Evolutionary conservation across 2,888 invertebrate species (phyloP), one percentile per base, ranked within the genome.

Genomic region (Scaptodrosophila latifasciaeformis): DNA sequence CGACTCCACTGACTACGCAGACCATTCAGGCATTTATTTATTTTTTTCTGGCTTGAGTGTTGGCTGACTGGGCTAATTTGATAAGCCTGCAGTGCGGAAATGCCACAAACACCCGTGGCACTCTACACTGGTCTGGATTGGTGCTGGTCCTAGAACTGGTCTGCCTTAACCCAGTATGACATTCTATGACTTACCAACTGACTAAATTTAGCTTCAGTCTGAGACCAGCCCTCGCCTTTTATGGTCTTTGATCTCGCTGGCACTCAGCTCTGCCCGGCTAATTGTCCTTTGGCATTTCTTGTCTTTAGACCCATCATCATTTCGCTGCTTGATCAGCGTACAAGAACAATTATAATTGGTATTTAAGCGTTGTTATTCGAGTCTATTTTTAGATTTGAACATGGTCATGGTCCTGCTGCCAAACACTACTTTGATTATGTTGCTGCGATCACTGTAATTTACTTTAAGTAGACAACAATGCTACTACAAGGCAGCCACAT

Each of bases 211-310:
- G 75, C 61, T 62, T 46, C 75, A 67, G 19, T 62, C 64, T 62
- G 65, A 59, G 54, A 59, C 70, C 34, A 17, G 52, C 49, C 67
- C 56, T 60, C 44, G 59, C 74, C 72, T 67, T 72, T 75, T 76
- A 74, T 72, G 67, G 76, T 56, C 71, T 74, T 74, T 74, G 74
- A 67, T 71, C 70, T 70, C 29, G 2, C 17, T 37, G 35, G 50
- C 44, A 12, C 34, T 53, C 49, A 15, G 46, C 17, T 24, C 43
- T 21, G 29, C 9, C 30, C 19, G 29, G 67, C 70, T 76, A 76
- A 76, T 76, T 76, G 71, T 76, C 71, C 75, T 77, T 67, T 68
- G 71, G 71, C 69, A 77, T 76, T 75, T 70, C 71, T 70, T 44
- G 68, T 67, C 59, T 61, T 62, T n/a, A n/a, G 10, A 34, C 1